Percentiles rank a stretch among this genome's conserved stretches.
These are phyloP conservation scores for Ectropis crepuscularia DNA, from an alignment of 2,888 invertebrate genomes.

Conservation along the genomic window DNA sequence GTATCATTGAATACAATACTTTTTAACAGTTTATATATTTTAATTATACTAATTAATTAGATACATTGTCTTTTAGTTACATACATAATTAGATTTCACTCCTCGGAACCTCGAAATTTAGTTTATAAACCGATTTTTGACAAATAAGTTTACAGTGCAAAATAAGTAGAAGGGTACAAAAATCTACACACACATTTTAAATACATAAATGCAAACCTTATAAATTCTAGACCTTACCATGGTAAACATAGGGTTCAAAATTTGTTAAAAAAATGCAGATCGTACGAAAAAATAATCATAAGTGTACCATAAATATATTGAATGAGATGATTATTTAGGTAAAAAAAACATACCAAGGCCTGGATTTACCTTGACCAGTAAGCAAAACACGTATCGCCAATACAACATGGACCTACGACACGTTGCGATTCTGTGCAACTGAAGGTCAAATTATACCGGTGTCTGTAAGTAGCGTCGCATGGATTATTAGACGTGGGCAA, in stretches of 20 bases:
- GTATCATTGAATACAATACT: conserved; percentile 26
- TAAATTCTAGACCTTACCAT: conserved; percentile 43
- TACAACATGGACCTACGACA: too few relatives aligned
- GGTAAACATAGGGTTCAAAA: conserved; percentile 41
- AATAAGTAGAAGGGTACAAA: conserved; percentile 1
- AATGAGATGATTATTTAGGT: neutral
- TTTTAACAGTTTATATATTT: conserved; percentile 48
- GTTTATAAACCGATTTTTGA: conserved; percentile 7
- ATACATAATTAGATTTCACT: conserved; percentile 35
- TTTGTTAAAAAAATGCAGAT: conserved; percentile 7
- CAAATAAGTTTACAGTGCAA: conserved; percentile 12
- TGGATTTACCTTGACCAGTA: too few relatives aligned
- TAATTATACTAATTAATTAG: conserved; percentile 32
- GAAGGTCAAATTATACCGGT: too few relatives aligned
- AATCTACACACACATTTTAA: conserved; percentile 38
- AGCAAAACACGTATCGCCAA: too few relatives aligned
- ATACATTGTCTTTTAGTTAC: conserved; percentile 38
- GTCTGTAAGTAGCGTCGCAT: too few relatives aligned
- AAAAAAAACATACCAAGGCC: neutral
- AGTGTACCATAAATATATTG: neutral
- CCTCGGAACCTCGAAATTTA: conserved; percentile 25
- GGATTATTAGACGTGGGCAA: too few relatives aligned
- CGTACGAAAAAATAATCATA: neutral
- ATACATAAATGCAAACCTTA: conserved; percentile 50
- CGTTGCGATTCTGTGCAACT: too few relatives aligned